phyloP scores from a whole-genome alignment of 2,113 vertebrate species.

The Amphiprion percula region DNA sequence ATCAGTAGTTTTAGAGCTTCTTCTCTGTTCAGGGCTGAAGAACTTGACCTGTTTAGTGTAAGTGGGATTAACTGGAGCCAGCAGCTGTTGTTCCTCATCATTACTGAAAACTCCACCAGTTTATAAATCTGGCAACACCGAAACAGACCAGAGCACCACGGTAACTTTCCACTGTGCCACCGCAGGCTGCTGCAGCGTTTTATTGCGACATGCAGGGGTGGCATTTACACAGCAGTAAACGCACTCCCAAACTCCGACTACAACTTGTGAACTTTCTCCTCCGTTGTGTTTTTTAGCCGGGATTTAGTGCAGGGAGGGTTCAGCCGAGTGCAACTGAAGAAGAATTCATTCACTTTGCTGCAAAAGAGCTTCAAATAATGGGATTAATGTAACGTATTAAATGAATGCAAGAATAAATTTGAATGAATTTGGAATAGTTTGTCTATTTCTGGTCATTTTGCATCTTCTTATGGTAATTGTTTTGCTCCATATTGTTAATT shows the following conservation, averaged over 20 bases:
- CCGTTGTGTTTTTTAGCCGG: neutral
- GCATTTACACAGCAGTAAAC: constrained; percentile 65
- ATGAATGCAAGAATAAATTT: no score
- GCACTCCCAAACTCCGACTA: constrained; percentile 20
- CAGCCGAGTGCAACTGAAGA: no score
- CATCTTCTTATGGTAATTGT: no score
- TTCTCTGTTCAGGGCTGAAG: constrained; percentile 18
- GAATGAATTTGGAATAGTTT: no score
- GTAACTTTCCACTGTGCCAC: constrained; percentile 61
- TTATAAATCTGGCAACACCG: constrained; percentile 32
- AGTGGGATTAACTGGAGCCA: constrained; percentile 22
- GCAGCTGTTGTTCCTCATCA: constrained; percentile 47
- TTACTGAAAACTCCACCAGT: constrained; percentile 38
- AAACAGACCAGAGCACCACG: constrained; percentile 26
- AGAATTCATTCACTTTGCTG: no score
- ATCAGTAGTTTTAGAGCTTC: neutral
- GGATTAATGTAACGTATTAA: no score
- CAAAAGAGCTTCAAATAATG: no score
- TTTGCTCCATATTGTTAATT: no score
- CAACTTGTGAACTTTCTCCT: constrained; percentile 40
- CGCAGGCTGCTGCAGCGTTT: constrained; percentile 57
- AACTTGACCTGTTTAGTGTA: neutral
- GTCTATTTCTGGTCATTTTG: no score
- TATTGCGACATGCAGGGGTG: constrained; percentile 65
- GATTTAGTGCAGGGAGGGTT: neutral